Base-by-base conservation (phyloP, 1,140 invertebrate species). In the Spodoptera frugiperda region DNA sequence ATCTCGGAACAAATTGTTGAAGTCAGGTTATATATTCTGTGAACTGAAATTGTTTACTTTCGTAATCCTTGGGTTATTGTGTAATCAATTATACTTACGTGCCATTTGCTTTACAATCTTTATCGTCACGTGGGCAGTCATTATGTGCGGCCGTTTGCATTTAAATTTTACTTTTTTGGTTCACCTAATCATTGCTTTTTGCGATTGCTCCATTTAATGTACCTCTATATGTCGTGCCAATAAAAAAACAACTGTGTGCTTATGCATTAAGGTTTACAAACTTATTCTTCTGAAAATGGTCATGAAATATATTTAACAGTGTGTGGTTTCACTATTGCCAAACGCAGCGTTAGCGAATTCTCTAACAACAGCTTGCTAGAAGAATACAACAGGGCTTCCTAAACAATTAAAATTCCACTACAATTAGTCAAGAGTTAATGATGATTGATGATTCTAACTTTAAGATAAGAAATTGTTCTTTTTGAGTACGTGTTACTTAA, bases 371-470 rank as follows among this genome's bases (percentile, higher is more conserved):
- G 33, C 9, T 39, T 0, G 14, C 11, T 57, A 10, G 4, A 39
- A 61, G 8, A 6, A 15, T 2, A n/a, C n/a, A 15, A 39, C 33
- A 39, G 15, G 15, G 5, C 25, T 14, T 61, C 14, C n/a, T 15
- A 30, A 15, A 12, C 6, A 10, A 15, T n/a, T 14, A 68, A 51
- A 4, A 68, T 30, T 49, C 46, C 63, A 2, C 44, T n/a, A 67
- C 25, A 67, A 49, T 67, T 67, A 67, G 12, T 12, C 8, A 25
- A 51, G 14, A 30, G 21, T 15, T 25, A 51, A 51, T 21, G 19
- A 51, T 51, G 46, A 68, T 67, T 65, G 15, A 65, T 46, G 61
- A 65, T 49, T 10, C 17, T 65, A 21, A 48, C 17, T 21, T 10
- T 2, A 21, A 65, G 10, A 61, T 14, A 61, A 30, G 19, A 10